A percentile compares a stretch with the other conserved stretches of the same genome.
Evolutionary conservation across 2,888 invertebrate genomes (phyloP).

Genomic region (Sesia apiformis): DNA sequence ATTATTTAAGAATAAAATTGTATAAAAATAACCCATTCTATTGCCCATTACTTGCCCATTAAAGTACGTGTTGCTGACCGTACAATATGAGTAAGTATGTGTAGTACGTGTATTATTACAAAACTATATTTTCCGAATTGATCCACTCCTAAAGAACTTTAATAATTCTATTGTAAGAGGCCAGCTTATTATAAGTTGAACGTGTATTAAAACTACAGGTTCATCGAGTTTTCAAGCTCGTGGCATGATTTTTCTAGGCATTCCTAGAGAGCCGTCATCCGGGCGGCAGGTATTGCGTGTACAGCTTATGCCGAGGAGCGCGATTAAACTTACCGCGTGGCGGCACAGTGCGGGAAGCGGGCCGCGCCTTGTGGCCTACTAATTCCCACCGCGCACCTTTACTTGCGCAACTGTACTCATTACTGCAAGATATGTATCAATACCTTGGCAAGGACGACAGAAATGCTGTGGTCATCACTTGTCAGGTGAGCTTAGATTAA

Average conservation of each 20-base stretch:
- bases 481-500: constrained; percentile 70
- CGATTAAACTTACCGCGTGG: constrained; percentile 68
- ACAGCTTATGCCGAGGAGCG: constrained; percentile 80
- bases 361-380: constrained; percentile 75
- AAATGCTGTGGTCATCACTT: constrained; percentile 89
- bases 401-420: constrained; percentile 84
- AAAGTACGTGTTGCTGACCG: too few species aligned
- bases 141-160: too few species aligned
- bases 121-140: too few species aligned
- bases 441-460: constrained; percentile 87
- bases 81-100: too few species aligned
- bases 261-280: constrained; percentile 86
- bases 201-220: too few species aligned
- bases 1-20: too few species aligned
- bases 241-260: constrained; percentile 35
- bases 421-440: constrained; percentile 91
- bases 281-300: constrained; percentile 85
- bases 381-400: constrained; percentile 83
- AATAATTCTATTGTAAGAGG: too few species aligned
- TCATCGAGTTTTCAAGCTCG: too few species aligned
- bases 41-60: too few species aligned
- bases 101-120: too few species aligned
- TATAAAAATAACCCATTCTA: too few species aligned
- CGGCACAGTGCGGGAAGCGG: constrained; percentile 76
- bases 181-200: too few species aligned